Base-by-base conservation (phyloP, 2,797 vertebrate genomes). In the Diplodus sargus region DNA sequence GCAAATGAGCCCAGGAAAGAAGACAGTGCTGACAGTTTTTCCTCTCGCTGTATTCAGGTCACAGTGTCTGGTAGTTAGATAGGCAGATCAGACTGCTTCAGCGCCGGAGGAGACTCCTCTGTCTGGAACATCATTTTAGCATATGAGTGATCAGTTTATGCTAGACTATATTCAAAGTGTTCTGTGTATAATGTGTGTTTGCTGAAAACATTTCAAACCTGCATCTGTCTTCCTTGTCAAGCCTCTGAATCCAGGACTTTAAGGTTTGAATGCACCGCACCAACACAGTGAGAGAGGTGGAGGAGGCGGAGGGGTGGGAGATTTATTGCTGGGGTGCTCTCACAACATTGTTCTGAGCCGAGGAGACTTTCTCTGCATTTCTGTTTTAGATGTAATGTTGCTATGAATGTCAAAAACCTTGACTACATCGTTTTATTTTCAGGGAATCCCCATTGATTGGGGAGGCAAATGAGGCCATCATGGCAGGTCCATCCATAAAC, bases 31-130 rank as follows among this genome's bases (percentile, higher is more conserved):
- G 87, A 81, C 86, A 89, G 82, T 79, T 81, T 34, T 81, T 72
- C 58, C 61, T 85, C 60, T 83, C 4, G 49, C 80, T 70, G 70
- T 82, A 91, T 91, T 90, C 88, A 90, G 90, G 88, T 92, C 90
- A 90, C 82, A 84, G 81, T 76, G 85, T 92, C 87, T 89, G 87
- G 72, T 82, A 79, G 73, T 85, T 82, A 85, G 83, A 89, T 75
- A 82, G 77, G 81, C 84, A 86, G 83, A 90, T 92, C 89, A 89
- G 81, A 88, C 79, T 70, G 71, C 71, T 49, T 83, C 65, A 80
- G 81, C 25, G 78, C 90, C 70, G 17, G 79, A 89, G 86, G 86
- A 90, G 82, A 81, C 81, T 88, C 66, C 70, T 87, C 84, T 85
- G 81, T 91, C 86, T 90, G 69, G 64, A 90, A 82, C 68, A 70